Base-by-base conservation (phyloP, 2,797 vertebrate genomes). In the Pantherophis alleghaniensis region DNA sequence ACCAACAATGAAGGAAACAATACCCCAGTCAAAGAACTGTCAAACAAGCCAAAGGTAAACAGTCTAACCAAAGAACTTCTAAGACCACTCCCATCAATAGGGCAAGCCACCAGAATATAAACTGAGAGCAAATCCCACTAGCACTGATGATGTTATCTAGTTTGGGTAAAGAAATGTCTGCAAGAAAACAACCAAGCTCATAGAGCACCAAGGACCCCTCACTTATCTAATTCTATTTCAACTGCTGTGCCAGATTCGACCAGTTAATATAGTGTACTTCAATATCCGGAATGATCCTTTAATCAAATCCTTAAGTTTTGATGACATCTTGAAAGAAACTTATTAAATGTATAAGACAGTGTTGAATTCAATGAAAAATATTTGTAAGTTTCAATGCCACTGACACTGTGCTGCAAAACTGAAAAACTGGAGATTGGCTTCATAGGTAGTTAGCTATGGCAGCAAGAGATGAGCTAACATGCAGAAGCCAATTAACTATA, bases 381-480 rank as follows among this genome's bases (percentile, higher is more conserved):
- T 92, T 95, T 95, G 87, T 42, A 93, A 55, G 18, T 94, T 94
- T 87, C 28, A 66, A 66, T 69, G 91, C 55, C 11, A 1, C 57
- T 83, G 66, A 95, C 94, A 94, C 14, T 32, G 24, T 66, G 18
- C 51, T 1, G 32, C 92, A 86, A 60, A 59, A 87, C 57, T 13
- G 92, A 91, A 91, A 97, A 94, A 63, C 92, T 96, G 89, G 95
- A 93, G 91, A 91, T 93, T 94, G 89, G 74, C 90, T 95, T 69
- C 13, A 37, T 2, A 94, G 51, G 37, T 2, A 0, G 74, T 92
- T 92, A 94, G 79, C 69, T 94, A 20, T 83, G 90, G 92, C 95
- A 92, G 87, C 92, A 93, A 94, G 94, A 89, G 89, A 87, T 96
- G 87, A 94, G 69, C 94, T 94, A 60, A 90, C 95, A 92, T 79